Base-by-base conservation (phyloP, 2,113 vertebrate species). In the Nibea albiflora region DNA sequence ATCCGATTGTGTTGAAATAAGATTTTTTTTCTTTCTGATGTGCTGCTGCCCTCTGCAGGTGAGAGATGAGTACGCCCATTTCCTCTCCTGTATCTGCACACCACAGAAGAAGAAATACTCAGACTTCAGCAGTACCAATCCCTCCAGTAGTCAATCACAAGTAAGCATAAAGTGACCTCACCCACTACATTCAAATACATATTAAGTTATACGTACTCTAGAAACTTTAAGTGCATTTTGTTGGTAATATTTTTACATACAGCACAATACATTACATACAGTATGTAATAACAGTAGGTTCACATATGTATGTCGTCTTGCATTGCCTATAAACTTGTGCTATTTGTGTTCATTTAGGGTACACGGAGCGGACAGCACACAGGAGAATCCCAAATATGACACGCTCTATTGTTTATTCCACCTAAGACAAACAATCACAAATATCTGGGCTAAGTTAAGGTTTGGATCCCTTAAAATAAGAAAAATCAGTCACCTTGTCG, bases 31-130 rank as follows among this genome's bases (percentile, higher is more conserved):
- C 24, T 5, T 17, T 4, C 53, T 85, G 65, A 61, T 77, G 50
- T 85, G 85, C 65, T 92, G 71, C 85, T 91, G 71, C 85, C 89
- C 82, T 52, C 90, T 91, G 20, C 90, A 97, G 97, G 95, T 97
- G 46, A 93, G 96, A 84, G 95, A 96, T 0, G 96, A 97, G 69
- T 97, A 97, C 20, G 66, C 72, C 54, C 92, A 86, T 69, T 91
- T 96, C 80, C 78, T 94, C 17, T 90, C 89, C 24, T 76, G 92
- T 3, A 28, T 95, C 49, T 92, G 90, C 2, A 80, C 74, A 6
- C 60, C 82, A 56, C 73, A 94, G 68, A 91, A 93, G 87, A 94
- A 92, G 85, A 95, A 83, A 81, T 96, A 96, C 86, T 95, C 95
- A 0, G 96, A 96, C 63, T 92, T 95, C 76, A 95, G 90, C 86